Base-by-base conservation (phyloP, 2,113 vertebrate genomes). In the Brachyhypopomus occidentalis region DNA sequence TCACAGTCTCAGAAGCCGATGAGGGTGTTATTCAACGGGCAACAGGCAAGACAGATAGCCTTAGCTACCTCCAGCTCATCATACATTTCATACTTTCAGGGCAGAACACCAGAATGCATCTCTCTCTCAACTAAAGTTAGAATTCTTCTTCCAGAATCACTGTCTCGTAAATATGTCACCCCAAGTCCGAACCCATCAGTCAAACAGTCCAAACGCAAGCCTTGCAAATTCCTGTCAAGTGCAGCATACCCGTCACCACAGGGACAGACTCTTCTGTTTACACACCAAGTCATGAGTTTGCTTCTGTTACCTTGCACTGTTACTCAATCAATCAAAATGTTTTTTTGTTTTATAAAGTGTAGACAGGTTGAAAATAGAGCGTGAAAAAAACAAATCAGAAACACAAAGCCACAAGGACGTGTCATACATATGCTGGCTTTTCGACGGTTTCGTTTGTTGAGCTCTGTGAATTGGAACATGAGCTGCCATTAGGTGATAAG, bases 151-250 rank as follows among this genome's bases (percentile, higher is more conserved):
- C 63, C 36, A 17, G 73, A 73, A 70, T 63, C 62, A 17, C 36
- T 23, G 41, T 80, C 56, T 27, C 76, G 63, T 81, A 70, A 84
- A 84, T 78, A 36, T 56, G 27, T 59, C 45, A 27, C 34, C 64
- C 58, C 45, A 70, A 48, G 83, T 81, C 48, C 71, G 38, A 84
- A 78, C 23, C 76, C 38, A 83, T 83, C 79, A 75, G 55, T 80
- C 59, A 72, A 67, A 48, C 48, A 56, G 27, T 30, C 69, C 64
- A 23, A 72, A 66, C 55, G 79, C 77, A 72, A 80, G 56, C 48
- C 73, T 67, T 20, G 67, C 73, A 73, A 71, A 81, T 78, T 81
- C 63, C 41, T 77, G 17, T 81, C 67, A 48, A 56, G 36, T 67
- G 20, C 22, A 5, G 20, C 48, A 84, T 81, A 59, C 70, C 70